phyloP scores from a whole-genome alignment of 2,113 vertebrate species.

The Danionella cerebrum region DNA sequence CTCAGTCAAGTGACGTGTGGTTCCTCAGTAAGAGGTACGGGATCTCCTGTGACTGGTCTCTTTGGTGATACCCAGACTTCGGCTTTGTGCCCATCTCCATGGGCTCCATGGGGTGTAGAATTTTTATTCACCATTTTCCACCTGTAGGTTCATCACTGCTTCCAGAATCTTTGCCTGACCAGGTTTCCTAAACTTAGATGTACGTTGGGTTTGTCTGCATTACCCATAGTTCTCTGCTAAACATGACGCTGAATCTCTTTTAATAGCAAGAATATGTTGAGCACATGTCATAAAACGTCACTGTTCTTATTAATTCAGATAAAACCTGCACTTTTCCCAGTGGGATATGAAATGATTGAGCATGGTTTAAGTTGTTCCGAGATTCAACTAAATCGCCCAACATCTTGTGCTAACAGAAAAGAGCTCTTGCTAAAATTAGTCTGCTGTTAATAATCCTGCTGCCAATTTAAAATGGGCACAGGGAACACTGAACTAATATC shows the following conservation, averaged over 20 bases:
- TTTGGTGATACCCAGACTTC: too few species aligned
- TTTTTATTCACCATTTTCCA: not conserved
- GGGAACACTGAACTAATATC: constrained; percentile 7
- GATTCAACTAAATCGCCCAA: constrained; percentile 10
- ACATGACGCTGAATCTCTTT: not conserved
- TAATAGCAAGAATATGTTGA: not conserved
- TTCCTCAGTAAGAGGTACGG: too few species aligned
- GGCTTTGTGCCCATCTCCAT: too few species aligned
- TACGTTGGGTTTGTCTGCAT: not conserved
- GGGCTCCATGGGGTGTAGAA: too few species aligned
- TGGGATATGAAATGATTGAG: constrained; percentile 19
- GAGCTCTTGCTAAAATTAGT: constrained; percentile 19
- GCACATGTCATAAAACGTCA: not conserved
- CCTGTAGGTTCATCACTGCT: too few species aligned
- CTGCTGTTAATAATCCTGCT: constrained; percentile 13
- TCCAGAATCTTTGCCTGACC: too few species aligned
- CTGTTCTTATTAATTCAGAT: constrained; percentile 20
- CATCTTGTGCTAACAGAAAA: constrained; percentile 19
- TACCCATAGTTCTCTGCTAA: not conserved
- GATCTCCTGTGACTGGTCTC: too few species aligned
- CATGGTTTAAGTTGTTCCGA: constrained; percentile 8
- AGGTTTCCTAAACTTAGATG: too few species aligned
- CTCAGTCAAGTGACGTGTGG: too few species aligned
- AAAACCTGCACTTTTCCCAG: not conserved
- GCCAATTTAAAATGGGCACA: constrained; percentile 19